These are phyloP conservation scores for Cyprinodon variegatus DNA, from an alignment of 2,113 vertebrate genomes.

Conservation along the genomic window DNA sequence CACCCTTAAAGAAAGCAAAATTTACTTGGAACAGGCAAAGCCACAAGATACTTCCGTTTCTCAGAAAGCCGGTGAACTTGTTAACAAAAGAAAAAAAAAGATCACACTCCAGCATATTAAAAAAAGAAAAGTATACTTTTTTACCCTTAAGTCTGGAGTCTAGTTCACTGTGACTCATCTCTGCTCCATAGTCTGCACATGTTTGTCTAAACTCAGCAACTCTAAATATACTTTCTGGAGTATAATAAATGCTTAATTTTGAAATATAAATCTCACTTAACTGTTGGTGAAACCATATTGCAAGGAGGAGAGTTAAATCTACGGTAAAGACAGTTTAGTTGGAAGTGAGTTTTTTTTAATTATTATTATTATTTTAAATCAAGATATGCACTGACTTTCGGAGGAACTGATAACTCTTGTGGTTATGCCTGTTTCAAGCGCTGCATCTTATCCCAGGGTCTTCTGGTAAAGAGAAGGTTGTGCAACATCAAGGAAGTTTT, in stretches of 20 bases:
- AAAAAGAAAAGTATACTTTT: not conserved
- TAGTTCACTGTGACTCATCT: constrained; percentile 27
- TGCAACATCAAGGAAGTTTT: constrained; percentile 33
- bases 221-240: not conserved
- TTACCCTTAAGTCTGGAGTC: not conserved
- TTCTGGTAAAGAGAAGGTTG: constrained; percentile 47
- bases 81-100: not conserved
- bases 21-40: constrained; percentile 7
- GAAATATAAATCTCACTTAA: not conserved
- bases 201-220: not conserved
- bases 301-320: not conserved
- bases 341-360: not conserved
- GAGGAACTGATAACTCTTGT: constrained; percentile 53
- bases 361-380: not conserved
- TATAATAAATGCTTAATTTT: not conserved
- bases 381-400: not conserved
- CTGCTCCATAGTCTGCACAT: not conserved
- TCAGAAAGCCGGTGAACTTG: not conserved
- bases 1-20: not conserved
- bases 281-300: not conserved
- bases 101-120: not conserved
- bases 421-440: constrained; percentile 17
- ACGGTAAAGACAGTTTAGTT: not conserved
- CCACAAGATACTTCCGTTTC: constrained; percentile 53
- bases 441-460: not conserved